Base-by-base conservation (phyloP, 2,113 vertebrate species). In the Alouatta palliata region DNA sequence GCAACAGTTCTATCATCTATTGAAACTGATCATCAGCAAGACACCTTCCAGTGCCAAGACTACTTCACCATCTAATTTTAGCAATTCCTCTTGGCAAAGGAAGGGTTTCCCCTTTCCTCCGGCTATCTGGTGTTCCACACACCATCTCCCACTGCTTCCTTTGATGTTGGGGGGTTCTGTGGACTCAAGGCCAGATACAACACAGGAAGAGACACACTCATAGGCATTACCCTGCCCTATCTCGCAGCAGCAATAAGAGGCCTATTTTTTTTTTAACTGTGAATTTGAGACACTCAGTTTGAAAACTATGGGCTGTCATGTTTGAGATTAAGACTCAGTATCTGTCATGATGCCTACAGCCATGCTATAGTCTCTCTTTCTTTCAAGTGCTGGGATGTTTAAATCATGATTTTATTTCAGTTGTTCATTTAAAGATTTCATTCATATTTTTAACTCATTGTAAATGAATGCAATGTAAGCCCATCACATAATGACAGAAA, bases 71-170 rank as follows among this genome's bases (percentile, higher is more conserved):
- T 75, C 97, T 97, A 97, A 97, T 95, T 97, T 97, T 97, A 97
- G 97, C 80, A 71, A 82, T 20, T 81, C 88, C 71, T 92, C 43
- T 87, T 70, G 94, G 64, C 97, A 83, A 20, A 90, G 93, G 95
- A 75, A 54, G 70, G 77, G 90, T 6, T 19, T 68, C 83, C 54
- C 54, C 89, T 77, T 52, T 84, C 71, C 96, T 75, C 17, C 0
- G 25, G 87, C 95, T 97, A 97, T 97, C 97, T 96, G 92, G 25
- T 23, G 75, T n/a, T 80, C 87, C 92, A 37, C 96, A 97, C 91
- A 73, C 91, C 96, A 81, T 40, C 94, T 84, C 83, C 73, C 32
- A 3, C 35, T 37, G 90, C 64, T 97, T 96, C 95, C 97, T 97
- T 94, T 97, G 96, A 97, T 96, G 96, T 73, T 27, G 83, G 90